Base-by-base conservation (phyloP, 2,888 invertebrate genomes). In the Plebejus melissa region DNA sequence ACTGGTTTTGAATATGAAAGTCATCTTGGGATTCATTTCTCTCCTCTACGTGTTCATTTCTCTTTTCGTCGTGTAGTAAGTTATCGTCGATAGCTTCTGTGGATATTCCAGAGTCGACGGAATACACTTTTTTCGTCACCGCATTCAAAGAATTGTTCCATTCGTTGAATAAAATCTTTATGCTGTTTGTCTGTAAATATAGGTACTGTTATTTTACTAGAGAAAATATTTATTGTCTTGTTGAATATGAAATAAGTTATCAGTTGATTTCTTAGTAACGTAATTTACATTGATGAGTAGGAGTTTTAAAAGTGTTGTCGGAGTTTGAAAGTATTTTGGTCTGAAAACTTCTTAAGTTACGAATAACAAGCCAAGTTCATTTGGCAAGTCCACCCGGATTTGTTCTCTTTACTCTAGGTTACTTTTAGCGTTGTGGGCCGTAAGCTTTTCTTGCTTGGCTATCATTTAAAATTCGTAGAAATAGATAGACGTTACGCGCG, bases 101-200 rank as follows among this genome's bases (percentile, higher is more conserved):
- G 7, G 71, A 11, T 28, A 54, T 50, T 16, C 16, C 72, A 6
- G 11, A 28, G 13, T 28, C 38, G 13, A 38, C 28, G 2, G 28
- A 9, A 54, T 54, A 54, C 54, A 54, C 79, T 88, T 88, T 78
- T 82, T 87, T 76, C 89, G 89, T 87, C 58, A 90, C 91, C 85
- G 86, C 86, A 77, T 85, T 89, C 2, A 93, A 80, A 4, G 87
- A 85, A 77, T 88, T 88, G 79, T 93, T 90, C 92, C 93, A 93
- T 76, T 90, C 88, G 78, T 91, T 89, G 75, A 93, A 80, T 6
- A 90, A 80, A 75, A 87, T 88, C 79, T 89, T 90, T 75, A 90
- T 87, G 76, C 79, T 86, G 76, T 90, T 90, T 85, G 89, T 89
- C 92, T 93, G 80, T 70, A 85, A 86, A 74, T 16, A 32, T 36